These are phyloP conservation scores for Acipenser oxyrinchus DNA, from an alignment of 2,797 vertebrate species.

Conservation along the genomic window DNA sequence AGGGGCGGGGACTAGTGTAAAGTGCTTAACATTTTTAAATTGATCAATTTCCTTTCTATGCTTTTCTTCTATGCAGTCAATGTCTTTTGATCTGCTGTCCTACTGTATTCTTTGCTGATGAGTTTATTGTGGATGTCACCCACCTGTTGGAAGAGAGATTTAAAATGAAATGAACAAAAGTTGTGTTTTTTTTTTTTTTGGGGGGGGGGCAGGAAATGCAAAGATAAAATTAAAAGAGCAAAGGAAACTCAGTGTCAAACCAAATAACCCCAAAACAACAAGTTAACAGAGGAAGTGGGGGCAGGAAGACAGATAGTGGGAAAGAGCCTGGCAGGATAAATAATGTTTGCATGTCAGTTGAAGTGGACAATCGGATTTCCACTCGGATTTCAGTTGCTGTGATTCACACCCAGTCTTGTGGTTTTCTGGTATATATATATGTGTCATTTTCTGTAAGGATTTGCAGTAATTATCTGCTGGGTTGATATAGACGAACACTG, in stretches of 20 bases:
- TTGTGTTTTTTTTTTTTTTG: too few relatives aligned
- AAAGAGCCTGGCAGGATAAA: background rate
- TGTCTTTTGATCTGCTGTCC: background rate
- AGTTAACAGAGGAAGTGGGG: slow-evolving; percentile 1
- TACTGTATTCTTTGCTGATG: background rate
- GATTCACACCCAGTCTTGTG: background rate
- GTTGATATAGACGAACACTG: too few relatives aligned
- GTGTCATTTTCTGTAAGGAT: too few relatives aligned
- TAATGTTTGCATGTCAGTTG: background rate
- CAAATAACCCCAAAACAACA: slow-evolving; percentile 1
- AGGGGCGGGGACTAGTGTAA: too few relatives aligned
- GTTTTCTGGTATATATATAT: too few relatives aligned
- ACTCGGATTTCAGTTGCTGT: background rate
- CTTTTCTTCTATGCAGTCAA: too few relatives aligned
- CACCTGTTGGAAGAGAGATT: background rate
- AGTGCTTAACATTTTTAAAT: too few relatives aligned
- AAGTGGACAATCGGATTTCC: background rate
- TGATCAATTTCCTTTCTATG: too few relatives aligned
- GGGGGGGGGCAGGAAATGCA: background rate
- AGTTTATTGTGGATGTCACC: background rate
- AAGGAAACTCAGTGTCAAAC: background rate
- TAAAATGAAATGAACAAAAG: slow-evolving; percentile 1
- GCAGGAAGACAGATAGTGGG: slow-evolving; percentile 2
- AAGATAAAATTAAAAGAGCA: background rate
- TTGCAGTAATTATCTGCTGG: too few relatives aligned